Percentiles rank a stretch among this genome's conserved stretches.
Evolutionary conservation across 2,113 vertebrate species (phyloP).

Genomic region (Thamnophis sirtalis): DNA sequence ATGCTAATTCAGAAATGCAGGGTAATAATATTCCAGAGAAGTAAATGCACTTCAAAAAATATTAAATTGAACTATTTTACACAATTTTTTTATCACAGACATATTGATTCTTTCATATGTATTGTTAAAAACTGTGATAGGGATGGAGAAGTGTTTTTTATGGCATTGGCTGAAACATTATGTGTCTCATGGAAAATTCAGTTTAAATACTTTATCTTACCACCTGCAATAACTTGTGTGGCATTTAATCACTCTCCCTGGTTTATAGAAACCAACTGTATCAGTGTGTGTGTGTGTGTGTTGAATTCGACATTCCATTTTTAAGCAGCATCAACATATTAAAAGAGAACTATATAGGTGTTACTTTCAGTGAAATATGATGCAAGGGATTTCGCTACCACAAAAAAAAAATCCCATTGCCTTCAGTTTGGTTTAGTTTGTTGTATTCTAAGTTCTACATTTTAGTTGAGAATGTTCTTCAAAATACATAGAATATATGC

Average conservation of each 20-base stretch:
- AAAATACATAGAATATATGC: neutral
- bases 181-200: neutral
- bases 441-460: neutral
- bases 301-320: neutral
- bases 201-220: neutral
- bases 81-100: neutral
- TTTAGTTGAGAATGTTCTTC: neutral
- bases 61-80: neutral
- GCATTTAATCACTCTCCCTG: neutral
- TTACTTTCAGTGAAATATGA: neutral
- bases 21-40: neutral
- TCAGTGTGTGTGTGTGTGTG: neutral
- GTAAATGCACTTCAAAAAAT: neutral
- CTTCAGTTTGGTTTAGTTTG: neutral
- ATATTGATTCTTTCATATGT: neutral
- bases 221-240: neutral
- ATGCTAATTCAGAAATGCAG: neutral
- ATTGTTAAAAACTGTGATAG: neutral
- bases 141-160: neutral
- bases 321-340: neutral
- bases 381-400: neutral
- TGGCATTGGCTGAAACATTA: neutral
- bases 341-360: neutral
- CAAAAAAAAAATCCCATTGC: neutral
- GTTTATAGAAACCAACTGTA: neutral